phyloP scores from a whole-genome alignment of 2,113 vertebrate species.

The Lipotes vexillifer region DNA sequence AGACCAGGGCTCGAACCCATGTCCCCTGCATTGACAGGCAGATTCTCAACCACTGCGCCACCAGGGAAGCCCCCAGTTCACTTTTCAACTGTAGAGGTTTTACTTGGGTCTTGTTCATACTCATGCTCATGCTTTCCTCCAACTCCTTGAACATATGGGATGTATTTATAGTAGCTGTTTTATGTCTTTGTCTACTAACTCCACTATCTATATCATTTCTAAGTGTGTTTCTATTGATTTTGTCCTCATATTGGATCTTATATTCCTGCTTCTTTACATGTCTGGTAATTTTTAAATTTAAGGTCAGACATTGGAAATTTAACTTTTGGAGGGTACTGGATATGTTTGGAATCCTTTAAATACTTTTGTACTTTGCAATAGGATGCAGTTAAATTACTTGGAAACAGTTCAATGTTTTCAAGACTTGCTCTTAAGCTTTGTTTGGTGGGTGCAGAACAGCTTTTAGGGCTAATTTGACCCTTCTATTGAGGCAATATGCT shows the following conservation, averaged over 20 bases:
- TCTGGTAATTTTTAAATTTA: conserved; percentile 25
- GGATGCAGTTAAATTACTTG: neutral
- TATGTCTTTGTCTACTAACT: neutral
- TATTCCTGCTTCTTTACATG: neutral
- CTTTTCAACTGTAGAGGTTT: neutral
- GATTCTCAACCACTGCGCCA: too few relatives aligned
- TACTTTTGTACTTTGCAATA: neutral
- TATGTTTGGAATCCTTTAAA: conserved; percentile 6
- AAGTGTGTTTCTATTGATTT: neutral
- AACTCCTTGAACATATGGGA: neutral
- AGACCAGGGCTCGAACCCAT: too few relatives aligned
- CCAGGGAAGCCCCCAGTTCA: neutral
- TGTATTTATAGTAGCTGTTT: neutral
- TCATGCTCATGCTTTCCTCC: neutral
- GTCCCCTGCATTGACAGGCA: too few relatives aligned
- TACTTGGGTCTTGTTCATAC: neutral
- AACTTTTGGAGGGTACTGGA: neutral
- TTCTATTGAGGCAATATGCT: neutral
- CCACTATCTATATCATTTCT: neutral
- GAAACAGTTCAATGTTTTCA: neutral
- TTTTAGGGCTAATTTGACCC: neutral
- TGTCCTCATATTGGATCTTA: neutral
- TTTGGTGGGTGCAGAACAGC: neutral
- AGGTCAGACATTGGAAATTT: neutral
- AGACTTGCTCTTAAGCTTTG: neutral